phyloP scores from a whole-genome alignment of 2,888 invertebrate genomes.

The Lordiphosa andalusiaca region DNA sequence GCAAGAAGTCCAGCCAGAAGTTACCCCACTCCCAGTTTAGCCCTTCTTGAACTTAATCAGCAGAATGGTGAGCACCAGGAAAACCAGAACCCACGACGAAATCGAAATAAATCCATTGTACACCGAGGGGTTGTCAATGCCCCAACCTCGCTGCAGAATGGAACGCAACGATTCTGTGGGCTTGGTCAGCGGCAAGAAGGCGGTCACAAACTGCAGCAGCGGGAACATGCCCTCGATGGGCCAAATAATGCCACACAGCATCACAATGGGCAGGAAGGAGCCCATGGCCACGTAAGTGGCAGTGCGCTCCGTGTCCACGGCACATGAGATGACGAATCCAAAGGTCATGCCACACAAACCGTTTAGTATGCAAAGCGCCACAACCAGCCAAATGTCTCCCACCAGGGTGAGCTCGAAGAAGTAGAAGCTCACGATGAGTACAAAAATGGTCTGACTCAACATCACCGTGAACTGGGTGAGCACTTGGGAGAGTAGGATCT shows the following conservation, averaged over 20 bases:
- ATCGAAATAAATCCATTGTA: conserved; percentile 91
- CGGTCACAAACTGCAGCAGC: conserved; percentile 86
- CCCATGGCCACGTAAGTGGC: conserved; percentile 93
- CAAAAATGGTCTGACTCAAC: conserved; percentile 89
- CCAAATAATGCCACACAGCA: conserved; percentile 96
- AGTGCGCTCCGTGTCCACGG: conserved; percentile 90
- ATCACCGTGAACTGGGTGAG: conserved; percentile 93
- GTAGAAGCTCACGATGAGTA: conserved; percentile 88
- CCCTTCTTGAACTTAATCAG: conserved; percentile 92
- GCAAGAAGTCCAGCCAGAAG: conserved; percentile 14
- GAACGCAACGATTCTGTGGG: conserved; percentile 93
- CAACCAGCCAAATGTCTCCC: conserved; percentile 88
- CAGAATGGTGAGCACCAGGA: conserved; percentile 87
- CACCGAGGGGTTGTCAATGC: conserved; percentile 85
- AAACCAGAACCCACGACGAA: conserved; percentile 88
- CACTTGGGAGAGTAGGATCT: conserved; percentile 93
- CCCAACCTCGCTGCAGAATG: conserved; percentile 92
- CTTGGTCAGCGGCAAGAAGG: conserved; percentile 90
- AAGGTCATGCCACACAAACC: conserved; percentile 97
- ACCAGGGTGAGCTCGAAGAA: conserved; percentile 89
- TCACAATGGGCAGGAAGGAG: conserved; percentile 91
- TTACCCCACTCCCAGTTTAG: conserved; percentile 77
- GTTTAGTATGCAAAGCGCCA: conserved; percentile 88
- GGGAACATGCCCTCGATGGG: conserved; percentile 95
- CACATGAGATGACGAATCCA: conserved; percentile 90